Evolutionary conservation across 2,888 invertebrate species (phyloP).

Genomic region (Ferdinandea cuprea): DNA sequence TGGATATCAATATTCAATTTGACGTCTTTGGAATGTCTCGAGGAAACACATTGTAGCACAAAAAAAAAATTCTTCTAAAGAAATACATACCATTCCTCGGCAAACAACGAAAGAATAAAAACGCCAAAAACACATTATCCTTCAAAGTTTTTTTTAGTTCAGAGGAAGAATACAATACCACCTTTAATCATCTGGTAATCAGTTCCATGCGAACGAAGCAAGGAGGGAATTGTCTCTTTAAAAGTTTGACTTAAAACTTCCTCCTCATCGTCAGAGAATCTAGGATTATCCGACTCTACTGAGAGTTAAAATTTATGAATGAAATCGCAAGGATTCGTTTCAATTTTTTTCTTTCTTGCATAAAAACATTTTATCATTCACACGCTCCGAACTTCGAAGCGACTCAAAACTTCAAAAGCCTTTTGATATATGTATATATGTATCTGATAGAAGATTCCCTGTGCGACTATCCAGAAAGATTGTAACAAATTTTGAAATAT

Average conservation of each 20-base stretch:
- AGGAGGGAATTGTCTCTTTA: constrained; percentile 7
- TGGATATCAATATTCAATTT: constrained; percentile 29
- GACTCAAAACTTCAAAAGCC: constrained; percentile 35
- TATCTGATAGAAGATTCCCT: too few relatives aligned
- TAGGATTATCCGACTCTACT: constrained; percentile 7
- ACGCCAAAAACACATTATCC: constrained; percentile 24
- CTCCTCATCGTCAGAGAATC: constrained; percentile 21
- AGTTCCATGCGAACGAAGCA: not conserved
- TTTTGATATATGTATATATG: constrained; percentile 6
- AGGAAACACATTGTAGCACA: constrained; percentile 9
- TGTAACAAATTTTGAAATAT: constrained; percentile 17
- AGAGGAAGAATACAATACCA: constrained; percentile 8
- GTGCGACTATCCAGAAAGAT: constrained; percentile 24
- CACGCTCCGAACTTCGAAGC: constrained; percentile 16
- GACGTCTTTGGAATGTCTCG: constrained; percentile 1
- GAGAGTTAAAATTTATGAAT: constrained; percentile 34
- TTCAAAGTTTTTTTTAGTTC: constrained; percentile 16
- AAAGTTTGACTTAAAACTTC: constrained; percentile 54
- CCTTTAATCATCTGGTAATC: constrained; percentile 47
- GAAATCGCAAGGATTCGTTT: constrained; percentile 28
- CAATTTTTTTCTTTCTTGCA: not conserved
- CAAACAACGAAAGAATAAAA: not conserved
- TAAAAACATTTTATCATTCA: constrained; percentile 43
- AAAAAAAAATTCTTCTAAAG: constrained; percentile 12
- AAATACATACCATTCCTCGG: not conserved